Percentiles rank a stretch among this genome's conserved stretches.
phyloP scores from a whole-genome alignment of 2,797 vertebrate genomes.

The Gymnoscopelus microlampas region DNA sequence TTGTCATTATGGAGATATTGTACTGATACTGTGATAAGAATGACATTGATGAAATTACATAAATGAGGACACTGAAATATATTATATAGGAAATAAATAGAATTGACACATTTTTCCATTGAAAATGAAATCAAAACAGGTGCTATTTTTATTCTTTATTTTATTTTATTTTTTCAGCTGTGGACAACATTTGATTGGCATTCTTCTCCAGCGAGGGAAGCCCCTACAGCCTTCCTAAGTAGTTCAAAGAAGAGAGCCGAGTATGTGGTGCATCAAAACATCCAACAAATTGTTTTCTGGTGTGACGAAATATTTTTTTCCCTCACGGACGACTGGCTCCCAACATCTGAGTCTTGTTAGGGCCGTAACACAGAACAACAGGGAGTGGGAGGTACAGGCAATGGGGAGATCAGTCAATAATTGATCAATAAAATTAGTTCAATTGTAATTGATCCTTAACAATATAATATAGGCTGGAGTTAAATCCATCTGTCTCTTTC shows the following conservation, averaged over 20 bases:
- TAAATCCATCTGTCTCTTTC: slow-evolving; percentile 5
- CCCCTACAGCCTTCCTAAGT: slow-evolving; percentile 42
- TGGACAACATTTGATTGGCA: slow-evolving; percentile 37
- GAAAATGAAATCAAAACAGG: background rate
- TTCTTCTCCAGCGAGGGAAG: slow-evolving; percentile 42
- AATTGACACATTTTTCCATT: background rate
- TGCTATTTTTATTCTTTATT: slow-evolving; percentile 14
- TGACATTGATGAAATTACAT: background rate
- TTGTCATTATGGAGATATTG: slow-evolving; percentile 23
- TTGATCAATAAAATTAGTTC: slow-evolving; percentile 54
- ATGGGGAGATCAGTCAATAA: slow-evolving; percentile 54
- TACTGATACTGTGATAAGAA: slow-evolving; percentile 14
- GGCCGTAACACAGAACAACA: slow-evolving; percentile 60
- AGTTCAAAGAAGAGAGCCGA: slow-evolving; percentile 37
- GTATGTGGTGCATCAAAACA: slow-evolving; percentile 56
- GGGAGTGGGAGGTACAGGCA: slow-evolving; percentile 42
- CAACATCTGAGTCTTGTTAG: slow-evolving; percentile 78
- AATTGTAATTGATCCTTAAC: slow-evolving; percentile 24
- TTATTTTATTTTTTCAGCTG: background rate
- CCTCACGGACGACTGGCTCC: slow-evolving; percentile 55
- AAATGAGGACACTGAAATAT: background rate
- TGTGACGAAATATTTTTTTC: slow-evolving; percentile 70
- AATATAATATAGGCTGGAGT: slow-evolving; percentile 15
- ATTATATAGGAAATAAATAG: background rate
- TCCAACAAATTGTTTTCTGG: slow-evolving; percentile 78